A percentile compares a stretch with the other conserved stretches of the same genome.
Evolutionary conservation across 2,888 invertebrate genomes (phyloP).

Genomic region (Trissolcus brochymenae): DNA sequence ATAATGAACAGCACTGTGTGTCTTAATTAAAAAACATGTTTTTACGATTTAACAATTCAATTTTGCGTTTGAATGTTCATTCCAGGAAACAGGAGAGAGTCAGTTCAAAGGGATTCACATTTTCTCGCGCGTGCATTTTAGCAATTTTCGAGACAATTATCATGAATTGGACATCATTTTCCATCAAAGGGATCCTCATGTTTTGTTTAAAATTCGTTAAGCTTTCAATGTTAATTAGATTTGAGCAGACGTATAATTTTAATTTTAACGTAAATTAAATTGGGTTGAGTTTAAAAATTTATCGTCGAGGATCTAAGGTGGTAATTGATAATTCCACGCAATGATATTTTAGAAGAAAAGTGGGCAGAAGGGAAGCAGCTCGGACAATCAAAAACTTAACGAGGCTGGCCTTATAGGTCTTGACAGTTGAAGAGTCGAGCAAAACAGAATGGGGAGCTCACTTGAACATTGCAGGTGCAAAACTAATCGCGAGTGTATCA

Average conservation of each 20-base stretch:
- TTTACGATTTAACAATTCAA: too few species aligned
- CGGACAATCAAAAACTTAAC: constrained; percentile 41
- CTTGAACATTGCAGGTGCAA: constrained; percentile 39
- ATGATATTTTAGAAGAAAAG: constrained; percentile 19
- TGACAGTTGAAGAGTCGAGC: constrained; percentile 26
- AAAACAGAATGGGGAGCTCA: constrained; percentile 26
- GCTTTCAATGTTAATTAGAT: too few species aligned
- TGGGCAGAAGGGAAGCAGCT: constrained; percentile 9
- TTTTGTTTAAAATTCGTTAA: too few species aligned
- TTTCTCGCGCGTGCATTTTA: too few species aligned
- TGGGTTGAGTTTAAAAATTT: background rate
- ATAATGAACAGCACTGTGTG: too few species aligned
- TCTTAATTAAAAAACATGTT: too few species aligned
- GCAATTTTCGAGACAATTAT: background rate
- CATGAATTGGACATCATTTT: background rate
- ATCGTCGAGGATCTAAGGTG: constrained; percentile 3
- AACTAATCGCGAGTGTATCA: constrained; percentile 46
- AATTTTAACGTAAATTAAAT: constrained; percentile 4
- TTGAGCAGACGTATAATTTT: background rate
- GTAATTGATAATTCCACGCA: constrained; percentile 22
- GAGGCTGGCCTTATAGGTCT: constrained; percentile 26
- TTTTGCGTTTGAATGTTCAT: background rate
- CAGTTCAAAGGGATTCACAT: too few species aligned
- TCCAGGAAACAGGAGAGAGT: background rate
- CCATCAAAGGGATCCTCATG: too few species aligned